phyloP scores from a whole-genome alignment of 2,113 vertebrate species.

The Stegostoma tigrinum region DNA sequence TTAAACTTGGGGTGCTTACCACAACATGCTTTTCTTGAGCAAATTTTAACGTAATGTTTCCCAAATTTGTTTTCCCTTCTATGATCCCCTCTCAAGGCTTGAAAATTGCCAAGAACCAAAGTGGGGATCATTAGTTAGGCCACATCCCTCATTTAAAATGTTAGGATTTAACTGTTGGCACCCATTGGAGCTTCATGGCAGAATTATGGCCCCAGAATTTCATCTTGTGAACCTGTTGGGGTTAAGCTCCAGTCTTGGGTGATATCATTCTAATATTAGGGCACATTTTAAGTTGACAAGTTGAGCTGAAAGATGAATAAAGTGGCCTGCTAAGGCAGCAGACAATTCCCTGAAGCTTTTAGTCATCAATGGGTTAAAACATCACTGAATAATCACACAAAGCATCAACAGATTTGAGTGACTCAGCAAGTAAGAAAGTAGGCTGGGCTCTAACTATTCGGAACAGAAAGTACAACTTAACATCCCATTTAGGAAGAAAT shows the following conservation, averaged over 20 bases:
- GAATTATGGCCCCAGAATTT: no score
- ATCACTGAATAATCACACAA: neutral
- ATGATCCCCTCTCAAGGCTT: no score
- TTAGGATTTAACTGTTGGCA: no score
- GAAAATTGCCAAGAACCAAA: no score
- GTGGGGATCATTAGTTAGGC: no score
- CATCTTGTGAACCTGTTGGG: no score
- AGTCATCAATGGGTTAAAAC: neutral
- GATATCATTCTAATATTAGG: neutral
- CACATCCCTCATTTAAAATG: no score
- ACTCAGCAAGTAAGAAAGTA: neutral
- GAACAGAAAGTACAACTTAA: conserved; percentile 23
- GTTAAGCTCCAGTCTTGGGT: neutral
- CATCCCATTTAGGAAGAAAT: conserved; percentile 19
- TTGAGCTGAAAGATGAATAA: neutral
- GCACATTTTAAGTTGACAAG: neutral
- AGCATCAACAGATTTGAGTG: neutral
- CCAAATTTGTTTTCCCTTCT: no score
- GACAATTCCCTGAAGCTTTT: neutral
- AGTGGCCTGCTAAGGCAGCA: neutral
- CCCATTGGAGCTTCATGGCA: no score
- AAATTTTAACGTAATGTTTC: neutral
- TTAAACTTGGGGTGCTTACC: no score
- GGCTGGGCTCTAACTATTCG: neutral
- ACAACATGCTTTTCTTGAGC: neutral